phyloP scores from a whole-genome alignment of 2,888 invertebrate genomes.

The Vanessa cardui region DNA sequence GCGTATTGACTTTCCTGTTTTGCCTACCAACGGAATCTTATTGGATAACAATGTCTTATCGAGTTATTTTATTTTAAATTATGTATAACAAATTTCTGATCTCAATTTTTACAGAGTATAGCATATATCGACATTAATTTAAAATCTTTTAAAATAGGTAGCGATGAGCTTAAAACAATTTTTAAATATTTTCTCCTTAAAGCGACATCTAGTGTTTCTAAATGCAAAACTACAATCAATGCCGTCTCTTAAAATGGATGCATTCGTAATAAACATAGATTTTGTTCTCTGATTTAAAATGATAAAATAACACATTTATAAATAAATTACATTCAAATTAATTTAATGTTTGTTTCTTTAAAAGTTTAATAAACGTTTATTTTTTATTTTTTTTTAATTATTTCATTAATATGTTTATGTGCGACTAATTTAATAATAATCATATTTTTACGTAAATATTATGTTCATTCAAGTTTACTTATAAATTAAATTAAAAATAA shows the following conservation, averaged over 20 bases:
- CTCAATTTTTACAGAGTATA: neutral
- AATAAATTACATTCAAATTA: no score
- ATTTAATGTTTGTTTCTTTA: no score
- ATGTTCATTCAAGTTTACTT: no score
- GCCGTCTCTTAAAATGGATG: constrained; percentile 35
- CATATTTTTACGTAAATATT: no score
- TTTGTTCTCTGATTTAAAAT: no score
- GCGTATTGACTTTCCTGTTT: constrained; percentile 18
- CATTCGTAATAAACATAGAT: constrained; percentile 22
- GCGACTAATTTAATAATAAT: no score
- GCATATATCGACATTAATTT: neutral
- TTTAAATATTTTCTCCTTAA: neutral
- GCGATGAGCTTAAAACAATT: constrained; percentile 9
- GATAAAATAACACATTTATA: no score
- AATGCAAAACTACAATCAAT: constrained; percentile 42
- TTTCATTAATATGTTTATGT: no score
- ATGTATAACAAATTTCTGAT: neutral
- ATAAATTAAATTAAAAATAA: no score
- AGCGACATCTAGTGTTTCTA: constrained; percentile 43
- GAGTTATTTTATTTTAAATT: neutral
- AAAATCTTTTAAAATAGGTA: neutral
- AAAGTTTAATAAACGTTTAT: no score
- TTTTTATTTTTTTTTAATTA: no score
- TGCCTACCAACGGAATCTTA: constrained; percentile 32
- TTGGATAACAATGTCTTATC: constrained; percentile 10